Percentiles rank a stretch among this genome's conserved stretches.
Evolutionary conservation across 1,140 invertebrate species (phyloP).

Genomic region (Microplitis mediator): DNA sequence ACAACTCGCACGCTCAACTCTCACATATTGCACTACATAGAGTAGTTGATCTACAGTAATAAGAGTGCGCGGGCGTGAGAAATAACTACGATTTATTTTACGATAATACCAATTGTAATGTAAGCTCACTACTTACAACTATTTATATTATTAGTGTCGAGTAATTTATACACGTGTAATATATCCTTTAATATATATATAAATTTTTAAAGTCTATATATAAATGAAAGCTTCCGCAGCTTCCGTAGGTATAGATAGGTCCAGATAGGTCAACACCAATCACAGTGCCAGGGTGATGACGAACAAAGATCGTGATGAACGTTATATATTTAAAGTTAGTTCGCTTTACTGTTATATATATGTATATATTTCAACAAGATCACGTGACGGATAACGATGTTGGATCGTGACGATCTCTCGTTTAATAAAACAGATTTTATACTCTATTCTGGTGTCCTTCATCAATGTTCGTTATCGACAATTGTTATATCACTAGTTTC

Average conservation of each 20-base stretch:
- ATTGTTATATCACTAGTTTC: background rate
- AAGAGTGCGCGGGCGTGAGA: slow-evolving; percentile 14
- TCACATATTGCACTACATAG: background rate
- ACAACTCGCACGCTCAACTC: slow-evolving; percentile 12
- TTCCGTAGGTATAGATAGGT: background rate
- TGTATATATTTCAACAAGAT: background rate
- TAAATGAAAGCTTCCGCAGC: background rate
- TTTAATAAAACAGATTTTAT: slow-evolving; percentile 37
- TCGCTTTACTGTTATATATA: background rate
- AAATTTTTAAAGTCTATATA: background rate
- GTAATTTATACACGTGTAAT: background rate
- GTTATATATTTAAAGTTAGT: too few relatives aligned
- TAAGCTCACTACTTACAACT: too few relatives aligned
- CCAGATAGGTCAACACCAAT: too few relatives aligned
- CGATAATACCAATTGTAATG: background rate
- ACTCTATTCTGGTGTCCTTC: slow-evolving; percentile 32
- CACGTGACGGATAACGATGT: slow-evolving; percentile 29
- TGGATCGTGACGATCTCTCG: slow-evolving; percentile 32
- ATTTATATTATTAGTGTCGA: slow-evolving; percentile 1
- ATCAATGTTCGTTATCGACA: background rate
- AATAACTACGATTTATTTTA: slow-evolving; percentile 18
- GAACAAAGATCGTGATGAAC: too few relatives aligned
- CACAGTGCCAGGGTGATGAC: background rate
- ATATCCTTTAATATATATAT: background rate
- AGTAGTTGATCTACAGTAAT: background rate